Evolutionary conservation across 2,113 vertebrate genomes (phyloP), one percentile per base, ranked within the genome.

Genomic region (Lagopus leucura): DNA sequence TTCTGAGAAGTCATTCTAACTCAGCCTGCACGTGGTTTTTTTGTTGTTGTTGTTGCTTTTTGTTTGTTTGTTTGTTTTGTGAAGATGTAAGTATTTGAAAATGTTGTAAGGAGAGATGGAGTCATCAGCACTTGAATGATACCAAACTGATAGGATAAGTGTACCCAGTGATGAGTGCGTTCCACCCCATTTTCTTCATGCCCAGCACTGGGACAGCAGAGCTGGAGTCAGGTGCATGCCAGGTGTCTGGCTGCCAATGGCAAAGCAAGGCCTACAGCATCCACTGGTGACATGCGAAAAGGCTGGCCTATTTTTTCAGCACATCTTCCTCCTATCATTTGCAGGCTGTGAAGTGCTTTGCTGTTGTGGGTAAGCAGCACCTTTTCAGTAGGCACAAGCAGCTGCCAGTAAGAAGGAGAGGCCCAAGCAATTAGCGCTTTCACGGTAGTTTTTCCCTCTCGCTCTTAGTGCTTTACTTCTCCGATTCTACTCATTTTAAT

Each of bases 221-320:
- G 36, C 34, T 4, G 11, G 48, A 78, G 19, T 75, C 54, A 50
- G 69, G 64, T 74, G 60, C 38, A n/a, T 0, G 0, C 90, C 58
- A 47, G 60, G 70, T 86, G 47, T 78, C 48, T 50, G 61, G 28
- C 10, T 10, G 43, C 65, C 36, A 18, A 22, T 27, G 38, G n/a
- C 54, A 86, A 38, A 21, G 11, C 27, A 67, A 82, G 36, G 73
- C 75, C 78, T 63, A 36, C 28, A 48, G 4, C 67, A 84, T 47
- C 89, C 55, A 3, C 32, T 73, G 76, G 67, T 93, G 32, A 48
- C 45, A 30, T 88, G 65, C 42, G 50, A 79, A 76, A 82, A 92
- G 13, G 48, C 22, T 95, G 74, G 71, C 79, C 88, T 89, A 48
- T 81, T 76, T 94, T 93, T 73, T 77, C 47, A 75, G 47, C 88